Conservation (phyloP, 2,888 invertebrate species). For the Phlogophora meticulosa region DNA sequence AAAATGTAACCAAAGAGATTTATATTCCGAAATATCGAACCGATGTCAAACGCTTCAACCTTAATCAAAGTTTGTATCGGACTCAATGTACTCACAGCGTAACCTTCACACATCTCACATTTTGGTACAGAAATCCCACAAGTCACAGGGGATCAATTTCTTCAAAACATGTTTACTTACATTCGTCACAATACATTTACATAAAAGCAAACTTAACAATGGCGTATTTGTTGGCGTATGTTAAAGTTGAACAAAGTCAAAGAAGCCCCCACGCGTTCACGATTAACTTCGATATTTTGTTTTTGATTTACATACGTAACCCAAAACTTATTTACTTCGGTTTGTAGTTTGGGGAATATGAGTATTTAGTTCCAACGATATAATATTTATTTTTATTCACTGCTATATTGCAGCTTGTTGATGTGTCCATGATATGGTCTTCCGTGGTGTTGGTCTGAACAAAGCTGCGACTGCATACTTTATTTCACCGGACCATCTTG, state of each 20-base stretch:
- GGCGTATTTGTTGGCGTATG: slow-evolving; percentile 51
- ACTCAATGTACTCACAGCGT: slow-evolving; percentile 18
- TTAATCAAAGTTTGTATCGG: slow-evolving; percentile 28
- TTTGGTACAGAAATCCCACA: slow-evolving; percentile 51
- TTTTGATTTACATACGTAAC: slow-evolving; percentile 21
- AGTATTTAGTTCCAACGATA: neutral
- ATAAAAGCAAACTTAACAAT: slow-evolving; percentile 60
- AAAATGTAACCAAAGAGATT: neutral
- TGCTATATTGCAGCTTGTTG: too few species aligned
- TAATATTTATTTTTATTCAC: too few species aligned
- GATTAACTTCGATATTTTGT: slow-evolving; percentile 44
- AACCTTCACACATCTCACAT: slow-evolving; percentile 37
- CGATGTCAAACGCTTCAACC: slow-evolving; percentile 22
- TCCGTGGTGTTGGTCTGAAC: too few species aligned
- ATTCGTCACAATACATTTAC: slow-evolving; percentile 54
- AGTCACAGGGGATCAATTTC: slow-evolving; percentile 56
- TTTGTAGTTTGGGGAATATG: neutral
- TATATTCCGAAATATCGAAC: slow-evolving; percentile 9
- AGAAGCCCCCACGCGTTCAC: slow-evolving; percentile 42
- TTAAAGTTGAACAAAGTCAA: slow-evolving; percentile 56
- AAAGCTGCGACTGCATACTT: too few species aligned
- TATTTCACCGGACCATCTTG: too few species aligned
- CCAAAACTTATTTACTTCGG: slow-evolving; percentile 8
- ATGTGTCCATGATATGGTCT: too few species aligned
- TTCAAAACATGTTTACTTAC: slow-evolving; percentile 54